Conservation (phyloP, 2,888 invertebrate genomes). For the Oeneis ivallda region DNA sequence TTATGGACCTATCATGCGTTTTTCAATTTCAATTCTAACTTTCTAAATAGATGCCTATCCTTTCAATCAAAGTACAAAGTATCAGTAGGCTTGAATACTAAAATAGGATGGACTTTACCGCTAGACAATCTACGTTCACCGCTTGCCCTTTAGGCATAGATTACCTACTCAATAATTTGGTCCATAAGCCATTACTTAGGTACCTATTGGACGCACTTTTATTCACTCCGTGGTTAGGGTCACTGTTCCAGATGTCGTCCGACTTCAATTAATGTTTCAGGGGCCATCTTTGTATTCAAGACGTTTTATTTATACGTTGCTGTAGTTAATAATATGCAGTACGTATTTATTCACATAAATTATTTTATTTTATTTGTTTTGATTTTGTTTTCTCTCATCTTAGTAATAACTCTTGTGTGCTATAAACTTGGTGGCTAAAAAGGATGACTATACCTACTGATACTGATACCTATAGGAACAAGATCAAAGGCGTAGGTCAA, state of each 20-base stretch:
- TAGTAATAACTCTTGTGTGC: too few species aligned
- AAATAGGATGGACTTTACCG: conserved; percentile 27
- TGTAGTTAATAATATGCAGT: too few species aligned
- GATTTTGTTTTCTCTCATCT: too few species aligned
- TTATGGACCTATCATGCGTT: not conserved
- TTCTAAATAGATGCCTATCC: not conserved
- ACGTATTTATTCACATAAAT: too few species aligned
- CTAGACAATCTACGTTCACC: conserved; percentile 21
- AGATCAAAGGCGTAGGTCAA: too few species aligned
- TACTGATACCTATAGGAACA: too few species aligned
- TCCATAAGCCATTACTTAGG: not conserved
- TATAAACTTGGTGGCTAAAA: too few species aligned
- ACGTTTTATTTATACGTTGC: too few species aligned
- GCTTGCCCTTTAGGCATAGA: conserved; percentile 23
- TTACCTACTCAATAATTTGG: not conserved
- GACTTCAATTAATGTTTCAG: not conserved
- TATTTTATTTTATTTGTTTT: too few species aligned
- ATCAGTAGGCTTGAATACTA: conserved; percentile 1
- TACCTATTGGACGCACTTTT: not conserved
- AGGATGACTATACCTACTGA: too few species aligned
- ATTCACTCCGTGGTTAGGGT: not conserved
- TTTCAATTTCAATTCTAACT: not conserved
- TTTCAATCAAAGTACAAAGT: conserved; percentile 3
- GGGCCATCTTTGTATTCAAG: too few species aligned
- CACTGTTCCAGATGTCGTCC: not conserved